phyloP scores from a whole-genome alignment of 2,113 vertebrate genomes.

The Megaceryle torquata region DNA sequence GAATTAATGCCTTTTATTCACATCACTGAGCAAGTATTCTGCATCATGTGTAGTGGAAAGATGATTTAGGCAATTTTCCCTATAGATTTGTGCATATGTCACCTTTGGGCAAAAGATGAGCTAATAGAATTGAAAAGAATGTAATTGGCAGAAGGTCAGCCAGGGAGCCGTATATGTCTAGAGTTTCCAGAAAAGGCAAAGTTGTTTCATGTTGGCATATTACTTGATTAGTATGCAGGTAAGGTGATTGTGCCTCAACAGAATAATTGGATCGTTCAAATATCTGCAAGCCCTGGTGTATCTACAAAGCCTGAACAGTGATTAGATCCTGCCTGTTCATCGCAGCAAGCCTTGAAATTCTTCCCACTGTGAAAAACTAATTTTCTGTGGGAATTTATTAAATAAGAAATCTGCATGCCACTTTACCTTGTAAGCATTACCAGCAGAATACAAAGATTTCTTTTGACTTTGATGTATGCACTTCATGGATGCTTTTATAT shows the following conservation, averaged over 20 bases:
- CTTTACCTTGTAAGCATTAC: conserved; percentile 78
- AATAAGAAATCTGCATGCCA: conserved; percentile 85
- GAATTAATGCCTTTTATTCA: not conserved
- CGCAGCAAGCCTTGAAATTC: conserved; percentile 81
- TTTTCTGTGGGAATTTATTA: conserved; percentile 87
- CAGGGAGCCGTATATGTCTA: conserved; percentile 51
- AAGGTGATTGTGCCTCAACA: conserved; percentile 73
- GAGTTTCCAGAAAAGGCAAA: conserved; percentile 71
- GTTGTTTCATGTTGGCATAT: conserved; percentile 62
- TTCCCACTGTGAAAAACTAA: conserved; percentile 87
- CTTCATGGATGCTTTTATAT: conserved; percentile 57
- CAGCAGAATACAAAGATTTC: conserved; percentile 73
- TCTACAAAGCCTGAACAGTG: conserved; percentile 82
- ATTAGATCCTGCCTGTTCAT: conserved; percentile 84
- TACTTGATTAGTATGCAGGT: conserved; percentile 82
- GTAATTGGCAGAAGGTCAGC: conserved; percentile 79
- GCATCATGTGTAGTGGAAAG: not conserved
- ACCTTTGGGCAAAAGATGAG: conserved; percentile 77
- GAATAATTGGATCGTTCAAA: conserved; percentile 84
- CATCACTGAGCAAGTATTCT: not conserved
- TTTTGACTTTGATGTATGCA: conserved; percentile 75
- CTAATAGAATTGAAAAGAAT: conserved; percentile 80
- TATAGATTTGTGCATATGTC: conserved; percentile 69
- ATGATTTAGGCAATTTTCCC: conserved; percentile 53
- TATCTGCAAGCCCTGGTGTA: conserved; percentile 80